Evolutionary conservation across 2,797 vertebrate species (phyloP).

Genomic region (Alosa sapidissima): DNA sequence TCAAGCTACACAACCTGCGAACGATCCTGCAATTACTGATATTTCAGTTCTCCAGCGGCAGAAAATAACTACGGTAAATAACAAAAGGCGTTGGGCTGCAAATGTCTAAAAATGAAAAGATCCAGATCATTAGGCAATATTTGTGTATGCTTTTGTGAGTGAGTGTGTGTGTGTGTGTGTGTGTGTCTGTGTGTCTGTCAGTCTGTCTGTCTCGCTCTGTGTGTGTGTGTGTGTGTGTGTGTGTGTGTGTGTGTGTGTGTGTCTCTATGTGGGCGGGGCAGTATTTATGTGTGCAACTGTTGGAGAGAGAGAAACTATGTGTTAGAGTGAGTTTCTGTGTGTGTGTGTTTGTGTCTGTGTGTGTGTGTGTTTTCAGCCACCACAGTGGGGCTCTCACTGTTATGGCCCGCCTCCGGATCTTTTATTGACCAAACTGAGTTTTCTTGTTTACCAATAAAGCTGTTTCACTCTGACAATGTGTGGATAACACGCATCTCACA

Average conservation of each 20-base stretch:
- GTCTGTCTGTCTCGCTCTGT: too few relatives aligned
- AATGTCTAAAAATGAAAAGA: constrained; percentile 80
- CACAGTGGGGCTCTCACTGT: constrained; percentile 52
- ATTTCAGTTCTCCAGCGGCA: constrained; percentile 81
- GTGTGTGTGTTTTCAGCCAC: constrained; percentile 41
- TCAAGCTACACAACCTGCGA: constrained; percentile 92
- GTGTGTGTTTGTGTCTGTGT: background rate
- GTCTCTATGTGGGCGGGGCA: background rate
- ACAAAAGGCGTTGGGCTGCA: constrained; percentile 83
- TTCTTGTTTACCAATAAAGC: constrained; percentile 67
- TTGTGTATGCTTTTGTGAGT: constrained; percentile 23
- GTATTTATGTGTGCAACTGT: constrained; percentile 21
- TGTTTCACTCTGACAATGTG: constrained; percentile 58
- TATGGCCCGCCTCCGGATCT: constrained; percentile 57
- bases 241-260: background rate
- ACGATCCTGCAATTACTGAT: constrained; percentile 91
- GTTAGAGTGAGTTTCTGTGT: background rate
- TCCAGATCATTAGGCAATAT: constrained; percentile 72
- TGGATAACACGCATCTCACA: constrained; percentile 58
- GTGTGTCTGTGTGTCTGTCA: background rate
- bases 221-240: constrained; percentile 25
- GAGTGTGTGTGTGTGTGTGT: constrained; percentile 15
- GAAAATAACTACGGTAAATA: constrained; percentile 85
- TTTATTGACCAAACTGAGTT: constrained; percentile 68
- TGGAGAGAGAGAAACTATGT: background rate